These are phyloP conservation scores for Ochotona curzoniae DNA, from an alignment of 2,113 vertebrate genomes.

Conservation along the genomic window DNA sequence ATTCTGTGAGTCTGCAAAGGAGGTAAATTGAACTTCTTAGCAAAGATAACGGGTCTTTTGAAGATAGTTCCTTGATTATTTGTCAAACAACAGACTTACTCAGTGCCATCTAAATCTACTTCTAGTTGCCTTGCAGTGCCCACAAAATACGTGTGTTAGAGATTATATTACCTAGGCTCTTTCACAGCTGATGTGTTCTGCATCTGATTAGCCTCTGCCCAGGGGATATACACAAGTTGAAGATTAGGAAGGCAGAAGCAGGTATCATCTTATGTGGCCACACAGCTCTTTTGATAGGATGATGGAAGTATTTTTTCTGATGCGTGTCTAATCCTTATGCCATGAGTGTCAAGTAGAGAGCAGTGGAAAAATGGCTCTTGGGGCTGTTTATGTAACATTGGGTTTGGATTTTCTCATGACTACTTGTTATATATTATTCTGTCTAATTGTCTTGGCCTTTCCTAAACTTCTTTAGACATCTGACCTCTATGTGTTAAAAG, in stretches of 20 bases:
- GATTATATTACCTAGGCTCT: neutral
- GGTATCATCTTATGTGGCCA: neutral
- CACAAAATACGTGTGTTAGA: neutral
- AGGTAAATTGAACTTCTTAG: conserved; percentile 37
- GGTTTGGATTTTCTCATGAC: neutral
- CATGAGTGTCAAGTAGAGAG: neutral
- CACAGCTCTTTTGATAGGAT: neutral
- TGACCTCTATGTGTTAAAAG: neutral
- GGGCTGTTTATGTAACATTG: neutral
- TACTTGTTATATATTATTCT: neutral
- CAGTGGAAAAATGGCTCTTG: neutral
- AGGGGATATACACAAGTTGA: neutral
- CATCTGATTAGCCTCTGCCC: neutral
- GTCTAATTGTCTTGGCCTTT: neutral
- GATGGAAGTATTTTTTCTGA: neutral
- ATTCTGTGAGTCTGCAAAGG: neutral
- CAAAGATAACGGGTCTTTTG: neutral
- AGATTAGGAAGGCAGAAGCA: neutral
- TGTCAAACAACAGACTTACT: neutral
- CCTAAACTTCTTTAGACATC: neutral
- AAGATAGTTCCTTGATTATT: neutral
- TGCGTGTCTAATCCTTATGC: neutral
- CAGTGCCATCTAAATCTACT: neutral
- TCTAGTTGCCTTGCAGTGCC: neutral
- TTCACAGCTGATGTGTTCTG: neutral